Conservation (phyloP, 2,888 invertebrate species). For the Chrysolina oricalcia region DNA sequence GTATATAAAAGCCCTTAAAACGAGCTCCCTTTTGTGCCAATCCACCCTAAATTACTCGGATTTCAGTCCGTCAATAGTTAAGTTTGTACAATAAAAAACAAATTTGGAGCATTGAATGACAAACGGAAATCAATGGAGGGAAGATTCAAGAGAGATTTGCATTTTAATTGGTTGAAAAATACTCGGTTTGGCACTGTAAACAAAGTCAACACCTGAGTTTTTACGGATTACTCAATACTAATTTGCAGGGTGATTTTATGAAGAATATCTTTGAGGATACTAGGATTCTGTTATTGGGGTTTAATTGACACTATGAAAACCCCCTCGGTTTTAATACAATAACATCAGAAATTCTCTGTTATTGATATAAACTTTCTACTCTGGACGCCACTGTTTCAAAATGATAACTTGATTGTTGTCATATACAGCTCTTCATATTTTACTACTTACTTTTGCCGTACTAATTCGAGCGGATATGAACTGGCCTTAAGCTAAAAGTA, state of each 20-base stretch:
- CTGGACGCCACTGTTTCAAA: too few relatives aligned
- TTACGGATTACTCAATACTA: background rate
- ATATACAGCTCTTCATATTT: too few relatives aligned
- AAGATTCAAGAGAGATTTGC: conserved; percentile 5
- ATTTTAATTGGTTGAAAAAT: conserved; percentile 23
- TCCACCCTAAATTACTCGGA: conserved; percentile 65
- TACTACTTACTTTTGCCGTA: too few relatives aligned
- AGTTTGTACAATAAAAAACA: conserved; percentile 68
- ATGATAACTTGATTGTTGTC: too few relatives aligned
- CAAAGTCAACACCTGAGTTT: background rate
- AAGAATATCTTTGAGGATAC: background rate
- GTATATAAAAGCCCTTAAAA: conserved; percentile 69
- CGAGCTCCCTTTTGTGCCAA: conserved; percentile 67
- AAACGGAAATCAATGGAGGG: conserved; percentile 52
- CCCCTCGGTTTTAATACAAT: too few relatives aligned
- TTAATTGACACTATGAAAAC: too few relatives aligned
- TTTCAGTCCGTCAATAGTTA: conserved; percentile 66
- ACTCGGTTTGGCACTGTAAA: conserved; percentile 16
- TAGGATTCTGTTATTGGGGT: too few relatives aligned
- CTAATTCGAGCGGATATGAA: too few relatives aligned
- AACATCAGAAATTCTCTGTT: too few relatives aligned
- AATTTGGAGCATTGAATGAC: conserved; percentile 65
- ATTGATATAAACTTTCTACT: too few relatives aligned
- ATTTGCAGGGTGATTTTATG: background rate
- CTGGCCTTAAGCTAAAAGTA: too few relatives aligned